Evolutionary conservation across 2,888 invertebrate species (phyloP).

Genomic region (Phragmatobia fuliginosa): DNA sequence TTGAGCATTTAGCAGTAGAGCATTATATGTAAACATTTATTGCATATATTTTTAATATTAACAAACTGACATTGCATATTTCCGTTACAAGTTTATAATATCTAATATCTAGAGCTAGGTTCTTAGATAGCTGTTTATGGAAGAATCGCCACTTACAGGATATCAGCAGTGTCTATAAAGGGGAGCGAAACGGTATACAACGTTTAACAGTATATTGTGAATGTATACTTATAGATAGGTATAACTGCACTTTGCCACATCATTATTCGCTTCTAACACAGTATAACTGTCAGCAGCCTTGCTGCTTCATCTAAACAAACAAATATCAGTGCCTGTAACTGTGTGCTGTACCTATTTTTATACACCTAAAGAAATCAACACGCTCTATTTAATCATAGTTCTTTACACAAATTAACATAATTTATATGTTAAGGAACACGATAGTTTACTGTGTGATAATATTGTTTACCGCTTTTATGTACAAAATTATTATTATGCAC

Average conservation of each 20-base stretch:
- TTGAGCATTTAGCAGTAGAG: conserved; percentile 33
- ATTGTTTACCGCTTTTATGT: background rate
- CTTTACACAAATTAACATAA: background rate
- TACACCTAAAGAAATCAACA: background rate
- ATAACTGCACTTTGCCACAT: no score
- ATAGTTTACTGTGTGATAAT: background rate
- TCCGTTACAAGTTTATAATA: background rate
- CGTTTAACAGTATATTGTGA: no score
- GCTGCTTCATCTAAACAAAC: background rate
- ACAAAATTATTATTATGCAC: background rate
- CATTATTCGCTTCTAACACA: background rate
- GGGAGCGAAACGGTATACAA: background rate
- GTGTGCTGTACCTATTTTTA: background rate
- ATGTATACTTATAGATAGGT: no score
- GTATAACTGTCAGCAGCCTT: background rate
- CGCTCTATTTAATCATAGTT: background rate
- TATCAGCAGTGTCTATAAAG: background rate
- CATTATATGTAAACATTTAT: conserved; percentile 11
- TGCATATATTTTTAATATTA: background rate
- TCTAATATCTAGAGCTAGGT: background rate
- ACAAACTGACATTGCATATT: background rate
- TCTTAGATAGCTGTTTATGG: background rate
- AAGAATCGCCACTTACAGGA: background rate
- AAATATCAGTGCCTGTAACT: background rate
- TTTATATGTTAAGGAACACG: no score